Conservation (phyloP, 2,888 invertebrate species). For the Dasysyrphus tricinctus region DNA sequence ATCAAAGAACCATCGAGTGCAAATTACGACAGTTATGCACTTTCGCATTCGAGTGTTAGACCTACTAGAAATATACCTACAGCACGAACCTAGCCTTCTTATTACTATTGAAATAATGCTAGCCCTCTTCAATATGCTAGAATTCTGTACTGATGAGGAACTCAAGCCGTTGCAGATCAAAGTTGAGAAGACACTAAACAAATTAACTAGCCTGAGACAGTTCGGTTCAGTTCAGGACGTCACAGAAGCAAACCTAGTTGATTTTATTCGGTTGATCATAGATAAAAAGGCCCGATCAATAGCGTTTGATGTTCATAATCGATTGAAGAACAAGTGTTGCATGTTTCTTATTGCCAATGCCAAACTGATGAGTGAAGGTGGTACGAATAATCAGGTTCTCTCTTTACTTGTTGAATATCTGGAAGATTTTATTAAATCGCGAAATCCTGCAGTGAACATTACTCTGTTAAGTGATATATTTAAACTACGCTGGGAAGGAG, state of each 20-base stretch:
- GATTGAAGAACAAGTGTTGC: slow-evolving; percentile 78
- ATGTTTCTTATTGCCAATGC: slow-evolving; percentile 78
- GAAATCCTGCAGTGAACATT: slow-evolving; percentile 85
- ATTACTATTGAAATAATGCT: slow-evolving; percentile 88
- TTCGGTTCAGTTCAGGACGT: slow-evolving; percentile 76
- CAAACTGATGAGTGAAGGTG: slow-evolving; percentile 66
- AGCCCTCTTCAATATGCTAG: slow-evolving; percentile 87
- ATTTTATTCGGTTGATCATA: slow-evolving; percentile 78
- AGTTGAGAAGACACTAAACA: slow-evolving; percentile 83
- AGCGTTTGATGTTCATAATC: slow-evolving; percentile 77
- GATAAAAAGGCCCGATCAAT: slow-evolving; percentile 78
- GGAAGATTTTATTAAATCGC: slow-evolving; percentile 79
- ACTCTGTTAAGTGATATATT: slow-evolving; percentile 87
- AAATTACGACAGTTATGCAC: slow-evolving; percentile 88
- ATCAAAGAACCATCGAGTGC: slow-evolving; percentile 86
- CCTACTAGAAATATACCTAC: slow-evolving; percentile 89
- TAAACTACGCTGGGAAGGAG: slow-evolving; percentile 87
- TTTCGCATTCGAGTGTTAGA: slow-evolving; percentile 90
- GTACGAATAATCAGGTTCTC: slow-evolving; percentile 70
- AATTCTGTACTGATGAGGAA: slow-evolving; percentile 88
- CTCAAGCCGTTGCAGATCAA: slow-evolving; percentile 87
- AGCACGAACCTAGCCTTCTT: slow-evolving; percentile 88
- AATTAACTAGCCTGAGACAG: slow-evolving; percentile 77
- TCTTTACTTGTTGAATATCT: slow-evolving; percentile 77
- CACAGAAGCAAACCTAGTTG: slow-evolving; percentile 77